These are phyloP conservation scores for Saturnia japonica DNA, from an alignment of 2,888 invertebrate genomes.

Conservation along the genomic window DNA sequence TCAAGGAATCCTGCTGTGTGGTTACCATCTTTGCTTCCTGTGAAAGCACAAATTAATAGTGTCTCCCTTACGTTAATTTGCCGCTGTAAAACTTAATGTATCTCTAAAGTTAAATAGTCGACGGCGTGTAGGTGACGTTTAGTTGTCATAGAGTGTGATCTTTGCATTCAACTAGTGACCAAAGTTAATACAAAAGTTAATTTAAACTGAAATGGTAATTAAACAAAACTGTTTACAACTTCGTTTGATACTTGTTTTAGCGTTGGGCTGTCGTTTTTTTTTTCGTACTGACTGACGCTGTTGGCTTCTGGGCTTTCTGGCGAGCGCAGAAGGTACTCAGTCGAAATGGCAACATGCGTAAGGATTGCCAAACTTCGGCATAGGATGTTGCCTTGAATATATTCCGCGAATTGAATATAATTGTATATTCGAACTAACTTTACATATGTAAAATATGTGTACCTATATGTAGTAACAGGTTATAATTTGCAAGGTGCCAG, in stretches of 20 bases:
- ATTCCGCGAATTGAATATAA: too few relatives aligned
- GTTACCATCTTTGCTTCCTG: conserved; percentile 1
- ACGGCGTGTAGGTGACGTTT: neutral
- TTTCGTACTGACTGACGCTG: too few relatives aligned
- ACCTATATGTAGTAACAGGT: too few relatives aligned
- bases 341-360: too few relatives aligned
- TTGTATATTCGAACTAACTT: too few relatives aligned
- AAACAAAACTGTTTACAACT: neutral
- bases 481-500: too few relatives aligned
- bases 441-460: too few relatives aligned
- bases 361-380: too few relatives aligned
- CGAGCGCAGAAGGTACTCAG: too few relatives aligned
- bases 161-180: neutral
- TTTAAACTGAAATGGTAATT: neutral
- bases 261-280: too few relatives aligned
- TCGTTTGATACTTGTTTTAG: neutral
- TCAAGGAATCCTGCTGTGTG: conserved; percentile 16
- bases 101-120: neutral
- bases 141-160: neutral
- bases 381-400: too few relatives aligned
- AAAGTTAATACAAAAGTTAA: neutral
- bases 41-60: conserved; percentile 12
- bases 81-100: neutral
- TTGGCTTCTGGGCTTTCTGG: too few relatives aligned
- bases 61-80: conserved; percentile 4